These are phyloP conservation scores for Parauchenoglanis punctatus DNA, from an alignment of 2,797 vertebrate genomes.

Conservation along the genomic window DNA sequence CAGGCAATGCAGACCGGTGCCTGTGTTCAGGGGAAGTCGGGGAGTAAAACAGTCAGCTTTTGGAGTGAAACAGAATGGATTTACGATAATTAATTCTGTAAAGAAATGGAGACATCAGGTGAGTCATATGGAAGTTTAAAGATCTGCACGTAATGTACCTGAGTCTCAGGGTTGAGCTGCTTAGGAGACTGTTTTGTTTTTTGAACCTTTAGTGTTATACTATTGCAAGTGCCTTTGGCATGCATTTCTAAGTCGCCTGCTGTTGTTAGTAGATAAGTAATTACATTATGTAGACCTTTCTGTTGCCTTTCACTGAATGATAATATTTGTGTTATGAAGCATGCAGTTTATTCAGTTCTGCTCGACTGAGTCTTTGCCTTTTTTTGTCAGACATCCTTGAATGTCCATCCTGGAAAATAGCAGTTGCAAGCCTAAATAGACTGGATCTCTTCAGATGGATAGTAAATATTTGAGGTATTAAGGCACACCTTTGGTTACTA, in stretches of 20 bases:
- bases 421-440: not conserved
- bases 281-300: not conserved
- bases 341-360: not conserved
- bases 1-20: not conserved
- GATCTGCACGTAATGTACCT: not conserved
- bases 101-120: conserved; percentile 17
- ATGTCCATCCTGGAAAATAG: not conserved
- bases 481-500: not conserved
- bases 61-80: conserved; percentile 3
- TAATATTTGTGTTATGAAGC: not conserved
- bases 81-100: not conserved
- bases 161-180: not conserved
- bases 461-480: not conserved
- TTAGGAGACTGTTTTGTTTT: not conserved
- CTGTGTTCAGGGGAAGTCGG: not conserved
- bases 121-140: not conserved
- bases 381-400: not conserved
- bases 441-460: not conserved
- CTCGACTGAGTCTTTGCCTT: not conserved
- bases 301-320: not conserved
- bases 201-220: not conserved
- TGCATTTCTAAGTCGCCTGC: not conserved
- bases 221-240: not conserved
- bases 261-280: not conserved
- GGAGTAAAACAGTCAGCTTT: not conserved